phyloP scores from a whole-genome alignment of 1,140 invertebrate species.

The Mesaphorura yosii region DNA sequence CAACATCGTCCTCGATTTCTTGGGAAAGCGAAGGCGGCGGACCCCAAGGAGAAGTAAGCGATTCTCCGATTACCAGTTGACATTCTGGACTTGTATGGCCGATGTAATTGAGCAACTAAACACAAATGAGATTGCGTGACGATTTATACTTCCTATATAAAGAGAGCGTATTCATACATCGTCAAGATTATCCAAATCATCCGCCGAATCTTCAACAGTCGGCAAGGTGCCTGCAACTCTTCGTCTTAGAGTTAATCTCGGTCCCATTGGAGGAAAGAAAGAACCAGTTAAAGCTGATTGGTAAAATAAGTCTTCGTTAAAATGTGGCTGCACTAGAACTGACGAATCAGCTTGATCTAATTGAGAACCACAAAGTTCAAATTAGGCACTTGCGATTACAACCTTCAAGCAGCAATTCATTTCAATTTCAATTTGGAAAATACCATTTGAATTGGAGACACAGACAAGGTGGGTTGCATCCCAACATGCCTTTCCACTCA shows the following conservation, averaged over 20 bases:
- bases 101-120: slow-evolving; percentile 73
- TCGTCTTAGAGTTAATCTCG: slow-evolving; percentile 55
- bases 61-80: slow-evolving; percentile 52
- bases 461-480: slow-evolving; percentile 76
- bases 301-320: slow-evolving; percentile 22
- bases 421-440: not conserved
- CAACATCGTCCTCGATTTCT: slow-evolving; percentile 66
- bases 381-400: not conserved
- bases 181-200: slow-evolving; percentile 83
- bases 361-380: not conserved
- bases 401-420: not conserved
- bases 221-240: slow-evolving; percentile 62
- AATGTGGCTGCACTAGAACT: slow-evolving; percentile 34
- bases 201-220: slow-evolving; percentile 64
- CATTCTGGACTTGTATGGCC: slow-evolving; percentile 87
- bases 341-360: not conserved
- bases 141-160: not conserved
- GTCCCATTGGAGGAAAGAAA: slow-evolving; percentile 32
- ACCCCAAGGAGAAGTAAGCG: slow-evolving; percentile 55
- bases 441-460: not conserved
- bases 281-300: slow-evolving; percentile 28
- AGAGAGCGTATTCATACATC: slow-evolving; percentile 53
- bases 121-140: slow-evolving; percentile 16
- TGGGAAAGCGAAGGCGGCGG: slow-evolving; percentile 49
- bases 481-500: slow-evolving; percentile 95